Evolutionary conservation across 2,113 vertebrate genomes (phyloP).

Genomic region (Anolis sagrei): DNA sequence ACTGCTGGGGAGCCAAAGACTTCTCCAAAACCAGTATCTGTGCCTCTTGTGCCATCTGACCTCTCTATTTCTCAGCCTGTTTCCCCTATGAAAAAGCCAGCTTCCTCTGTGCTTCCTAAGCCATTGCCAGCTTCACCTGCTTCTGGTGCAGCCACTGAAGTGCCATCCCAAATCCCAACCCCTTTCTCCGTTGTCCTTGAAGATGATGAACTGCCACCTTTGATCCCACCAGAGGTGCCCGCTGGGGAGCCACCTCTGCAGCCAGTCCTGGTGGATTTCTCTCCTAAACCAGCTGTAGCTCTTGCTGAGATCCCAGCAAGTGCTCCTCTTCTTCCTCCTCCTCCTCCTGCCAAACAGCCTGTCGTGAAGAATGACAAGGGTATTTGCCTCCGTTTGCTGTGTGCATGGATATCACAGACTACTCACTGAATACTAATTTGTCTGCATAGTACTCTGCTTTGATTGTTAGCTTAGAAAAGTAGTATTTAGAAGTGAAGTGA

Average conservation of each 20-base stretch:
- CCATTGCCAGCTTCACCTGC: constrained; percentile 55
- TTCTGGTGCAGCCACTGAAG: constrained; percentile 48
- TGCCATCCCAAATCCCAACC: constrained; percentile 54
- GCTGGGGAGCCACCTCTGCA: constrained; percentile 68
- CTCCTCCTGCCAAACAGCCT: constrained; percentile 81
- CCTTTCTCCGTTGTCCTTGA: constrained; percentile 63
- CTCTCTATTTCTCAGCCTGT: not conserved
- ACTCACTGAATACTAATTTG: constrained; percentile 78
- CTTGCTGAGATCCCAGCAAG: constrained; percentile 52
- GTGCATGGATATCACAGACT: constrained; percentile 81
- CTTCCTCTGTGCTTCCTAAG: constrained; percentile 45
- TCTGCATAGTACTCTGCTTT: constrained; percentile 48
- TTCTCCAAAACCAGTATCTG: constrained; percentile 46
- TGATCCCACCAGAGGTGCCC: constrained; percentile 88
- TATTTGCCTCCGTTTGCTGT: constrained; percentile 82
- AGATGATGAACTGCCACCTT: constrained; percentile 91
- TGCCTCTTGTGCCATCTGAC: constrained; percentile 36
- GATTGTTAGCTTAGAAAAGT: constrained; percentile 32
- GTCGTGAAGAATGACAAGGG: constrained; percentile 94
- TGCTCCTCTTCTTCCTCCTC: constrained; percentile 47
- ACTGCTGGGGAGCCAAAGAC: constrained; percentile 34
- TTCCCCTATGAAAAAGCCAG: constrained; percentile 52
- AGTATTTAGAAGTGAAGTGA: not conserved
- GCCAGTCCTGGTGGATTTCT: constrained; percentile 74
- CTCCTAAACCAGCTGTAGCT: constrained; percentile 74